These are phyloP conservation scores for Hoplodrina ambigua DNA, from an alignment of 2,888 invertebrate genomes.

Conservation along the genomic window DNA sequence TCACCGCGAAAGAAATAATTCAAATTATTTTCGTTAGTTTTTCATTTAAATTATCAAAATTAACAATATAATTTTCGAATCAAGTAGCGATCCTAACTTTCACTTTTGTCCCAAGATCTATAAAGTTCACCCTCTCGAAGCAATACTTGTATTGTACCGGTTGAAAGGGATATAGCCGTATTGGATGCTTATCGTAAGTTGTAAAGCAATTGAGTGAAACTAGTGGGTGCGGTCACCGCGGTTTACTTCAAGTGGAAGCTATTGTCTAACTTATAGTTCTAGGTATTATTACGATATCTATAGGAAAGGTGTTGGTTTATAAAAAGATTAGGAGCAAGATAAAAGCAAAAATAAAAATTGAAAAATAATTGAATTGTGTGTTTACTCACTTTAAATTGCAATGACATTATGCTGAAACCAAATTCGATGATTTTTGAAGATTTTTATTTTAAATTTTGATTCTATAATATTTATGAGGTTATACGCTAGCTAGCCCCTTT, in stretches of 20 bases:
- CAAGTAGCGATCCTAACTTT: conserved; percentile 12
- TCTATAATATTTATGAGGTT: no score
- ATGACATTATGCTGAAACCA: no score
- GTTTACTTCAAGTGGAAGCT: conserved; percentile 8
- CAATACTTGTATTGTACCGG: conserved; percentile 24
- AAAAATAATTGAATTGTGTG: no score
- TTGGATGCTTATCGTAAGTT: conserved; percentile 41
- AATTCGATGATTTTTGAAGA: no score
- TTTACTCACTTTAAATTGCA: no score
- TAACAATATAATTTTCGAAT: background rate
- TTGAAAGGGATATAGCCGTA: conserved; percentile 34
- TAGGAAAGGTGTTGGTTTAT: background rate
- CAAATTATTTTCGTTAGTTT: background rate
- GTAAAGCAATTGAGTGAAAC: conserved; percentile 41
- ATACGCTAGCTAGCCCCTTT: no score
- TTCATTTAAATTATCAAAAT: background rate
- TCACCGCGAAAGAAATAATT: no score
- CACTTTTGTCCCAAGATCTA: conserved; percentile 8
- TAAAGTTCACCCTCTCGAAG: conserved; percentile 11
- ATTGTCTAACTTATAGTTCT: conserved; percentile 1
- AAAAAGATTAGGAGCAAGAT: no score
- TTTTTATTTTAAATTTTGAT: no score
- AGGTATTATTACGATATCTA: conserved; percentile 4
- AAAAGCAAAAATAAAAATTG: no score
- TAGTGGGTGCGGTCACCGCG: conserved; percentile 21